Conservation (phyloP, 2,797 vertebrate species). For the Microctenopoma stevenorrisi region DNA sequence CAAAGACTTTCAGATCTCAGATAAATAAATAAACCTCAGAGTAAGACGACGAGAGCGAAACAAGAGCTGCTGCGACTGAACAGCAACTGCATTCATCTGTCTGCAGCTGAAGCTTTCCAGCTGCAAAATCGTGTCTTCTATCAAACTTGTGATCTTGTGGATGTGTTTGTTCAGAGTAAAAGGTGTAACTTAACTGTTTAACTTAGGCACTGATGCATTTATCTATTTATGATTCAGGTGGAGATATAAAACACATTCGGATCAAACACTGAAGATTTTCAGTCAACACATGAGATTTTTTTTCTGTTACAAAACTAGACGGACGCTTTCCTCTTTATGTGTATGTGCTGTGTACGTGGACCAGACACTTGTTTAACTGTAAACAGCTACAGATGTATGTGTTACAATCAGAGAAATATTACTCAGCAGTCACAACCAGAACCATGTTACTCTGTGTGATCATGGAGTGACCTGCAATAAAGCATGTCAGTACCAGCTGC, state of each 20-base stretch:
- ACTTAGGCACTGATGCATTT: slow-evolving; percentile 31
- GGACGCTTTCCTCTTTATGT: slow-evolving; percentile 33
- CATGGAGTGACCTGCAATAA: slow-evolving; percentile 67
- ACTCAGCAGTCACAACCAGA: slow-evolving; percentile 1
- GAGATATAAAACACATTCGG: slow-evolving; percentile 29
- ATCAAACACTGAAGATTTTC: slow-evolving; percentile 48
- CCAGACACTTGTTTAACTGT: slow-evolving; percentile 28
- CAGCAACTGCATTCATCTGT: slow-evolving; percentile 18
- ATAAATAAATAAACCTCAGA: background rate
- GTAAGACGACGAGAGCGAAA: background rate
- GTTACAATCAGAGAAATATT: slow-evolving; percentile 1
- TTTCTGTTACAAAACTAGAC: slow-evolving; percentile 47
- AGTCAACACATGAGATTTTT: slow-evolving; percentile 28
- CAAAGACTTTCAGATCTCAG: background rate
- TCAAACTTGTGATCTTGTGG: slow-evolving; percentile 56
- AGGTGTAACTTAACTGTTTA: slow-evolving; percentile 59
- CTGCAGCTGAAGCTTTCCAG: slow-evolving; percentile 55
- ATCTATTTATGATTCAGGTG: slow-evolving; percentile 59
- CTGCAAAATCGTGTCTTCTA: slow-evolving; percentile 42
- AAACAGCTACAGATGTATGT: slow-evolving; percentile 9
- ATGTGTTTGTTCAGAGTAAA: slow-evolving; percentile 52
- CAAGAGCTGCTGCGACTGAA: slow-evolving; percentile 1
- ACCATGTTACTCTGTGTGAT: slow-evolving; percentile 27
- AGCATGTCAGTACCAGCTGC: slow-evolving; percentile 38
- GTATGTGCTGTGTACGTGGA: slow-evolving; percentile 32